Evolutionary conservation across 2,888 invertebrate genomes (phyloP), one percentile per base, ranked within the genome.

Genomic region (Limnephilus lunatus): DNA sequence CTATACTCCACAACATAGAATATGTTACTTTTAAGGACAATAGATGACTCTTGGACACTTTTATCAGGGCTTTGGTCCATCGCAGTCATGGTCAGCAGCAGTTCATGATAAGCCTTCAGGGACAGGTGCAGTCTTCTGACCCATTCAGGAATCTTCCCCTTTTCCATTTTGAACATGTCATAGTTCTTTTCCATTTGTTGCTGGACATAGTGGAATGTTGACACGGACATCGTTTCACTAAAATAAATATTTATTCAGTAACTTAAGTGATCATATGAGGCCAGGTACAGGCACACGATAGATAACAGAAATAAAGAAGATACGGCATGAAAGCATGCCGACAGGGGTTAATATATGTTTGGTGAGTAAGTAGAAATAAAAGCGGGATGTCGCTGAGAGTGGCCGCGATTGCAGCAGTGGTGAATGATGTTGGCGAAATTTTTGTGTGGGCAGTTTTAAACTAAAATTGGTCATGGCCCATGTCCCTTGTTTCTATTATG

Each of bases 1-100:
- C 99, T 97, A 95, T 99, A 99, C 95, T 99, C 99, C 94, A 98
- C 96, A 86, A 99, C 98, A 95, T 99, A 99, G 95, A 99, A 98
- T 94, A 99, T 97, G 95, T 98, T 98, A 95, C 98, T 98, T 95
- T 99, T 98, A 94, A 99, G 97, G 94, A 98, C 98, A 95, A 97
- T 97, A 82, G 98, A 97, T 30, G 98, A 98, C 91, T 98, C 98
- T 94, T 97, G 96, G 1, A 99, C 97, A 39, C 97, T 96, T 81
- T 95, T 95, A 94, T 98, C 98, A 3, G 95, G 95, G 92, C 97
- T 97, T 94, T 96, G 97, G 95, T 98, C 98, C 98, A 99, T 98
- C 25, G 97, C 97, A 93, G 97, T 95, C 93, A 99, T 95, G 92
- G 98, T 99, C 94, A 98, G 96, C 89, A 99, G 96, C 91, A 99